Base-by-base conservation (phyloP, 2,113 vertebrate genomes). In the Struthidea cinerea region DNA sequence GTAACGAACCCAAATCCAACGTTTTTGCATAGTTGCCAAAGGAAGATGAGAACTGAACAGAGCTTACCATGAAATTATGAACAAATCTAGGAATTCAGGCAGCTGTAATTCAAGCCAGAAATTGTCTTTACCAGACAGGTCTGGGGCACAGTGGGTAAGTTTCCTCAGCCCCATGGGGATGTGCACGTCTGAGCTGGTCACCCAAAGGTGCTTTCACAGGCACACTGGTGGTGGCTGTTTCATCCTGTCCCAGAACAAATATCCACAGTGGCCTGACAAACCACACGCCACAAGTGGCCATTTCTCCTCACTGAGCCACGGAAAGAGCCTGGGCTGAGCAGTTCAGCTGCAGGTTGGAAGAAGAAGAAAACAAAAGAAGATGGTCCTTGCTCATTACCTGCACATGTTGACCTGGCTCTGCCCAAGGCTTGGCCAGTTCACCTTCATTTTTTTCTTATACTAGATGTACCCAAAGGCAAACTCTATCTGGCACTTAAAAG, bases 161-260 rank as follows among this genome's bases (percentile, higher is more conserved):
- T 32, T 83, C 71, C 67, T 71, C 57, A 55, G 67, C 41, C 47
- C 52, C 28, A 41, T 5, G 14, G 65, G 50, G 18, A 49, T 0
- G 0, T 26, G 24, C 33, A 44, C 1, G 0, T 41, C 61, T 71
- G 32, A 57, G 16, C 32, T 83, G n/a, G 19, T 37, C 52, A 41
- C 19, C n/a, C n/a, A 19, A 83, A 67, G 22, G 16, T 41, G 37
- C 32, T 89, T 35, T 41, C 47, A 63, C 11, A 41, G 47, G 7
- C 53, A 19, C 69, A 33, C 3, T 2, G 1, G 2, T 2, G 23
- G 30, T 28, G 44, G 37, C 23, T 28, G 67, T 47, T 77, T 41
- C 33, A 30, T 30, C 46, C 41, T 55, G 24, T 39, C 33, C 46
- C 41, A 44, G 26, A 84, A 35, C 35, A 69, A 80, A 30, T 33